Conservation (phyloP, 2,113 vertebrate species). For the Malurus elegans region DNA sequence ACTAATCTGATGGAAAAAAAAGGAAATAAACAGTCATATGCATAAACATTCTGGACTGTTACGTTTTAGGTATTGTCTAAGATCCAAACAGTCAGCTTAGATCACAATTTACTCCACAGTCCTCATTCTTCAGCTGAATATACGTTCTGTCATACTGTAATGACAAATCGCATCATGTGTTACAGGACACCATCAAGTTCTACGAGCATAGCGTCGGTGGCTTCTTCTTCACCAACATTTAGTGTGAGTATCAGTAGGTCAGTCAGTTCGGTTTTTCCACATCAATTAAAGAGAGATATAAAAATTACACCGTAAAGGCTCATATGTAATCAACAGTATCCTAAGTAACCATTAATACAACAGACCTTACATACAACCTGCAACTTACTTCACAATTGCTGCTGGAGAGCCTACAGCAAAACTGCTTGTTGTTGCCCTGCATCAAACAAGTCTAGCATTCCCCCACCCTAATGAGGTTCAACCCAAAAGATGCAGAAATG, state of each 20-base stretch:
- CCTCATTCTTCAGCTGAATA: neutral
- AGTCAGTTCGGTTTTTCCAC: neutral
- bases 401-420: neutral
- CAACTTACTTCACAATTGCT: accelerated
- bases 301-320: neutral
- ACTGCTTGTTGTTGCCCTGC: too few species aligned
- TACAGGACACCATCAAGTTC: neutral
- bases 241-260: accelerated
- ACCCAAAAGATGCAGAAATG: neutral
- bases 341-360: neutral
- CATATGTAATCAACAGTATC: neutral
- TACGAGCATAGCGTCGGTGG: neutral
- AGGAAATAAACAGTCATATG: neutral
- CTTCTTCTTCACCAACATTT: neutral
- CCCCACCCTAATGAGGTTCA: accelerated
- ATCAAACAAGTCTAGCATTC: neutral
- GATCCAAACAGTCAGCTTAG: neutral
- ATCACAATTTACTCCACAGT: neutral
- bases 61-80: neutral
- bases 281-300: neutral
- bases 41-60: neutral
- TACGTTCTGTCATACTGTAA: neutral
- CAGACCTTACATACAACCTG: neutral
- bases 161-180: neutral
- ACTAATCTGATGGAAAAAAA: too few species aligned